These are phyloP conservation scores for Cyphomyrus discorhynchus DNA, from an alignment of 2,113 vertebrate genomes.

Conservation along the genomic window DNA sequence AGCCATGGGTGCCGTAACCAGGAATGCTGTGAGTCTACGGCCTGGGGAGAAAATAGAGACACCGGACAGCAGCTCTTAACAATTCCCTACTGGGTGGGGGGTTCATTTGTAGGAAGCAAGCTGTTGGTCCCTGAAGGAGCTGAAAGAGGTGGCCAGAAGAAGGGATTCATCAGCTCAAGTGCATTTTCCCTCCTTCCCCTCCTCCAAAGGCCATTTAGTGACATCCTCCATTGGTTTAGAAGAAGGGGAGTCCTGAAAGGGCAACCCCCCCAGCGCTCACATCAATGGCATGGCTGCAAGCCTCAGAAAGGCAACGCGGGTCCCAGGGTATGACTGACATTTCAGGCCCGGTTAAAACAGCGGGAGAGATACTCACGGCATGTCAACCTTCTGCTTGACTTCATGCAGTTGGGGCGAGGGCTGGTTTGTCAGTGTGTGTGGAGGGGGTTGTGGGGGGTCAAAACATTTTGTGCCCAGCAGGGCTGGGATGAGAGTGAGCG, in stretches of 20 bases:
- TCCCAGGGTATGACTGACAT: not conserved
- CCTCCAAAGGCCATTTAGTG: not conserved
- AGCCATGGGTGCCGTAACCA: not conserved
- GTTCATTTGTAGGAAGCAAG: not conserved
- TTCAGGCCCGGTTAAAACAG: slow-evolving; percentile 7
- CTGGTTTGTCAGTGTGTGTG: not conserved
- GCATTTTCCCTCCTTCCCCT: not conserved
- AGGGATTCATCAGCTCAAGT: slow-evolving; percentile 10
- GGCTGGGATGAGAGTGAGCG: not conserved
- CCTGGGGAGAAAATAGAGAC: not conserved
- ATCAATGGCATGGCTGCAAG: not conserved
- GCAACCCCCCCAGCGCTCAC: slow-evolving; percentile 10
- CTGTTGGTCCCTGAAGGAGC: not conserved
- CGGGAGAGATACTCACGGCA: not conserved
- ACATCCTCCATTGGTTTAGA: slow-evolving; percentile 20
- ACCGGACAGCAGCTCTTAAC: not conserved
- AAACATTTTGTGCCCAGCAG: not conserved
- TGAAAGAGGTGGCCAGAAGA: not conserved
- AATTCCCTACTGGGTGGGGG: not conserved
- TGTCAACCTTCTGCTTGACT: not conserved
- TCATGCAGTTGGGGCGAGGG: not conserved
- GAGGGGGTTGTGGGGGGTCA: not conserved
- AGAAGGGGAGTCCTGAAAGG: slow-evolving; percentile 13
- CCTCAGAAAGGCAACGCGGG: not conserved
- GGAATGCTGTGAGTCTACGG: not conserved